Evolutionary conservation across 1,140 invertebrate species (phyloP).

Genomic region (Paramacrobiotus metropolitanus): DNA sequence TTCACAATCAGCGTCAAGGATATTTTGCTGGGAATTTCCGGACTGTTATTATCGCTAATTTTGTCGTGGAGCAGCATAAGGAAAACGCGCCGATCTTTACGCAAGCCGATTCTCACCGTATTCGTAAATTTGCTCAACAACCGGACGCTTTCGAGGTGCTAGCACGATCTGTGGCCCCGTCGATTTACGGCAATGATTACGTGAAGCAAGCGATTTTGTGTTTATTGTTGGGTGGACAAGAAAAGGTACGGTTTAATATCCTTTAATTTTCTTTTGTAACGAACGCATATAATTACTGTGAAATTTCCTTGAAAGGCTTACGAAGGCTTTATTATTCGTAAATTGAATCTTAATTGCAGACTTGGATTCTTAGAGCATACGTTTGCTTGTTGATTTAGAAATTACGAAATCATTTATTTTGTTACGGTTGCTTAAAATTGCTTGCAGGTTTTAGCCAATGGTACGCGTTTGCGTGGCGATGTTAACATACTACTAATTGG

Average conservation of each 20-base stretch:
- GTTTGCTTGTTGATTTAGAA: no score
- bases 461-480: conserved; percentile 81
- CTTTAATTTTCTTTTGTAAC: no score
- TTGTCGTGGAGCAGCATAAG: conserved; percentile 67
- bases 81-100: conserved; percentile 53
- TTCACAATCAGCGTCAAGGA: conserved; percentile 75
- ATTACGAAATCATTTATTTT: no score
- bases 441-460: conserved; percentile 77
- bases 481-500: conserved; percentile 92
- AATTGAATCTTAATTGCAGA: no score
- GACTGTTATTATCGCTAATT: conserved; percentile 82
- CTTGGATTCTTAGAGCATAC: no score
- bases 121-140: conserved; percentile 58
- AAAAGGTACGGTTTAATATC: no score
- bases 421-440: no score
- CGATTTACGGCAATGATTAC: conserved; percentile 88
- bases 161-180: conserved; percentile 76
- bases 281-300: no score
- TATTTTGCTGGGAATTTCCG: conserved; percentile 80
- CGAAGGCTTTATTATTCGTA: no score
- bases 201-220: conserved; percentile 93
- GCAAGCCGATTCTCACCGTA: conserved; percentile 62
- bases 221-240: conserved; percentile 74
- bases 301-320: no score
- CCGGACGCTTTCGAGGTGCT: conserved; percentile 72